Evolutionary conservation across 2,888 invertebrate genomes (phyloP), one percentile per base, ranked within the genome.

Genomic region (Zygothrica quintamaculata): DNA sequence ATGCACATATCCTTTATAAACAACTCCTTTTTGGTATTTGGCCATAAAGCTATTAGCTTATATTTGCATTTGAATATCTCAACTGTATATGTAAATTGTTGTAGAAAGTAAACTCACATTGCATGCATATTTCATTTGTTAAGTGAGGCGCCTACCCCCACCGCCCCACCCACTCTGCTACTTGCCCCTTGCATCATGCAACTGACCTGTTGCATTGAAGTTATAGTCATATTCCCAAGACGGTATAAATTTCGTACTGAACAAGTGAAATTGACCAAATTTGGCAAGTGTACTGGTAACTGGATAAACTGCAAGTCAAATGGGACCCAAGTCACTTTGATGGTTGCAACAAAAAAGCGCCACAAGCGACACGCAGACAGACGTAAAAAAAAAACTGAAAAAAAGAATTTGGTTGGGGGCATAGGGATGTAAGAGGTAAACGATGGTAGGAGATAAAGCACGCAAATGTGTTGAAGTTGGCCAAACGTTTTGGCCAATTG

Each of bases 241-340:
- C 52, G 71, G 72, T 65, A 73, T 70, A 70, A 57, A 74, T 73
- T 74, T 65, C 70, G 42, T 50, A 65, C 61, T 65, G 64, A 71
- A 79, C 84, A 80, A 80, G 80, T 86, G 86, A 80, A 80, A 84
- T 65, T 84, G 71, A 52, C 84, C 87, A 81, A 74, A 81, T 77
- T 71, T 84, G 80, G 87, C 69, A 73, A 80, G 57, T 60, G 77
- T 53, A 40, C 43, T 25, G 11, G 36, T 56, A 68, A 68, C 69
- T 77, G 72, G 70, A 70, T 48, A 70, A 64, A 53, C 64, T 74
- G 50, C 74, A 77, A 81, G 68, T 77, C 81, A 70, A 77, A 74
- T 74, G 66, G 57, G 39, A 71, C 58, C 61, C 62, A 46, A 82
- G 76, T 86, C 84, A 68, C 74, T 68, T 74, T 76, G 85, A 81